Conservation (phyloP, 1,140 invertebrate species). For the Drosophila varians region DNA sequence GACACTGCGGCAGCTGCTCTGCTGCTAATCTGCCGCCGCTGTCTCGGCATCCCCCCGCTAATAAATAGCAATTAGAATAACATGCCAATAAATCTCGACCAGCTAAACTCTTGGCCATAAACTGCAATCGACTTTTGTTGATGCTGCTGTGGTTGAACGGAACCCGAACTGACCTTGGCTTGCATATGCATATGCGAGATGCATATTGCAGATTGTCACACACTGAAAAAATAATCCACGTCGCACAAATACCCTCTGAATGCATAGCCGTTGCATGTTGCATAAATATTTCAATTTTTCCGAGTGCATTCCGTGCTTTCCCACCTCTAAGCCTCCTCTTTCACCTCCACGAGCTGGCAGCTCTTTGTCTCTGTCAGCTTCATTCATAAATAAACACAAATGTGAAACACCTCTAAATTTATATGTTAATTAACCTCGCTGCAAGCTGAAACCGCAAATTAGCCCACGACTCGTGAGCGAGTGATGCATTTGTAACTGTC, state of each 20-base stretch:
- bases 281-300: not conserved
- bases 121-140: slow-evolving; percentile 43
- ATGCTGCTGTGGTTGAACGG: slow-evolving; percentile 27
- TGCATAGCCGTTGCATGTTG: too few species aligned
- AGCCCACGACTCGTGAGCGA: slow-evolving; percentile 39
- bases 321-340: slow-evolving; percentile 16
- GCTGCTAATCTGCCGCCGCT: slow-evolving; percentile 14
- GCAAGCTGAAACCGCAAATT: slow-evolving; percentile 53
- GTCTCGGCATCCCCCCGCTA: slow-evolving; percentile 28
- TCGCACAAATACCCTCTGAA: too few species aligned
- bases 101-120: slow-evolving; percentile 64
- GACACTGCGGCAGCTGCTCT: slow-evolving; percentile 12
- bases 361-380: slow-evolving; percentile 50
- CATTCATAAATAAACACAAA: slow-evolving; percentile 69
- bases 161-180: slow-evolving; percentile 28
- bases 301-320: not conserved
- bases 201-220: slow-evolving; percentile 24
- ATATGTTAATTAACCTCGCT: slow-evolving; percentile 64
- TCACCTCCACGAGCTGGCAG: slow-evolving; percentile 34
- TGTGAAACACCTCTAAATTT: slow-evolving; percentile 62
- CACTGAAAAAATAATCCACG: slow-evolving; percentile 27
- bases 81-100: slow-evolving; percentile 70
- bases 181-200: slow-evolving; percentile 21
- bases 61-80: slow-evolving; percentile 80
- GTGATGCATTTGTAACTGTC: slow-evolving; percentile 63